Conservation (phyloP, 1,140 invertebrate genomes). For the Akabosia matsudoensis region DNA sequence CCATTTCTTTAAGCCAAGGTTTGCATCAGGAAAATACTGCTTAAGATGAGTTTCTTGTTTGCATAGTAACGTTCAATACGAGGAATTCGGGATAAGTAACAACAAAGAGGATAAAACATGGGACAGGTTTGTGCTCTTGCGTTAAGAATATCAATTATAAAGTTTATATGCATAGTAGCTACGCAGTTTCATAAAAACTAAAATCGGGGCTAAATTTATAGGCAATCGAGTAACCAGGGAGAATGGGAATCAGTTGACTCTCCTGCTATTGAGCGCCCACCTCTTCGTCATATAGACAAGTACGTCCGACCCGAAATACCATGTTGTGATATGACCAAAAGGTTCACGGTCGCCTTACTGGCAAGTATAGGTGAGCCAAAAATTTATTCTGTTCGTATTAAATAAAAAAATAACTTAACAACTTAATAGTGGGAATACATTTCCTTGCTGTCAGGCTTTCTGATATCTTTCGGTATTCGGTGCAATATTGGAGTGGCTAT, state of each 20-base stretch:
- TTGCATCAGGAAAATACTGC: constrained; percentile 1
- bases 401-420: too few relatives aligned
- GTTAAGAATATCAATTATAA: too few relatives aligned
- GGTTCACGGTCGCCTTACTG: constrained; percentile 80
- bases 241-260: constrained; percentile 48
- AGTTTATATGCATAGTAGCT: too few relatives aligned
- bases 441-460: too few relatives aligned
- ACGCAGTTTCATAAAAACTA: too few relatives aligned
- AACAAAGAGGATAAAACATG: constrained; percentile 30
- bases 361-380: constrained; percentile 67
- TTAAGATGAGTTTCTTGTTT: constrained; percentile 17
- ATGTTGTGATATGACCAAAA: constrained; percentile 69
- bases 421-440: too few relatives aligned
- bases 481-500: constrained; percentile 97
- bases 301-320: constrained; percentile 83
- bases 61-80: constrained; percentile 44
- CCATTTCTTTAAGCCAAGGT: constrained; percentile 2
- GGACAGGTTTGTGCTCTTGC: too few relatives aligned
- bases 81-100: constrained; percentile 44
- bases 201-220: constrained; percentile 16
- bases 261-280: constrained; percentile 63
- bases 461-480: constrained; percentile 90
- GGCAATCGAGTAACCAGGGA: constrained; percentile 33
- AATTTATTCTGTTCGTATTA: not conserved
- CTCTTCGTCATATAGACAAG: constrained; percentile 79